These are phyloP conservation scores for Coryphaenoides rupestris DNA, from an alignment of 2,113 vertebrate genomes.

Conservation along the genomic window DNA sequence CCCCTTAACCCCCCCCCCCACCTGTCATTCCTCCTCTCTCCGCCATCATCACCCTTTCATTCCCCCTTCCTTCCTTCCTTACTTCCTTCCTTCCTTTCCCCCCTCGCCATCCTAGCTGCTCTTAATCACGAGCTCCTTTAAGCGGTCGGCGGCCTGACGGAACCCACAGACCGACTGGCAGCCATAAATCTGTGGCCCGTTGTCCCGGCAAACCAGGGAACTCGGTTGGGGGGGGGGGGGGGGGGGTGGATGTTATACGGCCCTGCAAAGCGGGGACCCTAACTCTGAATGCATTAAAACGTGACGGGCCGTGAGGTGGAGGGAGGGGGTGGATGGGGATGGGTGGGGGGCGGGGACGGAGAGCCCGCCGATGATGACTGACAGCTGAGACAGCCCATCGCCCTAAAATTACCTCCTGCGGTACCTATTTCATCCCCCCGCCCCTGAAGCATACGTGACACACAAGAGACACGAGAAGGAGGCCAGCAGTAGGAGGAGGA, in stretches of 20 bases:
- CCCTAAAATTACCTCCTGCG: constrained; percentile 24
- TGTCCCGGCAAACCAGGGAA: constrained; percentile 48
- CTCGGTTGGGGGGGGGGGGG: no score
- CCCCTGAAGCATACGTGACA: constrained; percentile 2
- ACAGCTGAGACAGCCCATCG: constrained; percentile 40
- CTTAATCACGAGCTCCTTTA: constrained; percentile 71
- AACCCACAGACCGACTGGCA: constrained; percentile 42
- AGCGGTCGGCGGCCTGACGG: constrained; percentile 64
- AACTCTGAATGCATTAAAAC: constrained; percentile 46
- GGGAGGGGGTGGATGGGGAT: background rate
- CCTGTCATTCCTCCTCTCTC: no score
- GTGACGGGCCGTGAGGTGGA: background rate
- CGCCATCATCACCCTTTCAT: no score
- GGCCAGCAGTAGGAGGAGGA: background rate
- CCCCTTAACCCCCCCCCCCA: no score
- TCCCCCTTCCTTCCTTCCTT: no score
- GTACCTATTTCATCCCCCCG: constrained; percentile 4
- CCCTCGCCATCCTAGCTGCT: no score
- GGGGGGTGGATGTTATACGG: constrained; percentile 53
- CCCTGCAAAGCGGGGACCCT: constrained; percentile 50
- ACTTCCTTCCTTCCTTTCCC: no score
- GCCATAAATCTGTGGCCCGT: constrained; percentile 69
- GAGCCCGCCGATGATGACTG: constrained; percentile 44
- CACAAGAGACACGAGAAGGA: background rate
- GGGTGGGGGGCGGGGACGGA: constrained; percentile 8